A percentile compares a stretch with the other conserved stretches of the same genome.
Evolutionary conservation across 2,888 invertebrate species (phyloP).

Genomic region (Tortricodes alternella): DNA sequence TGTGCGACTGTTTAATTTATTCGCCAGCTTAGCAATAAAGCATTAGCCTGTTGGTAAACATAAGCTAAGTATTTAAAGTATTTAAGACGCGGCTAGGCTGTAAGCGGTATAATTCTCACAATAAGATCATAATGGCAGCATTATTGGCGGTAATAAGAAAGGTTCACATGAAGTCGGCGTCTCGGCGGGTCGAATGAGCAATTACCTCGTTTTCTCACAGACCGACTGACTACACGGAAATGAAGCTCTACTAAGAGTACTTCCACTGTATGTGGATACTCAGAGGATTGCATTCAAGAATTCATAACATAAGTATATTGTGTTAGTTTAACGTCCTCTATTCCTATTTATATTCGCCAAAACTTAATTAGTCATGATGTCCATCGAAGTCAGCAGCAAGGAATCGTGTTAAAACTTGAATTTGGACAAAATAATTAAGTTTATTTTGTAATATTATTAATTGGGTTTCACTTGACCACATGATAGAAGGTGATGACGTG

Average conservation of each 20-base stretch:
- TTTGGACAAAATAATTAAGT: no score
- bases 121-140: slow-evolving; percentile 39
- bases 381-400: no score
- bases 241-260: slow-evolving; percentile 48
- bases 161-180: slow-evolving; percentile 56
- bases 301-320: not conserved
- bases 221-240: slow-evolving; percentile 53
- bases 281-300: not conserved
- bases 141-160: slow-evolving; percentile 49
- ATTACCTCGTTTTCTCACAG: slow-evolving; percentile 67
- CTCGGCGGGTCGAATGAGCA: slow-evolving; percentile 57
- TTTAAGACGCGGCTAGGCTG: slow-evolving; percentile 32
- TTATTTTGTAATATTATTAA: no score
- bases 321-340: no score
- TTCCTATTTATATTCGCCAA: no score
- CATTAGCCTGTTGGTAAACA: slow-evolving; percentile 3
- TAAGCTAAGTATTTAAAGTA: slow-evolving; percentile 16
- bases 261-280: slow-evolving; percentile 43
- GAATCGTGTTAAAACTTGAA: no score
- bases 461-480: no score
- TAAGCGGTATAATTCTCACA: slow-evolving; percentile 58
- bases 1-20: not conserved
- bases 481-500: no score
- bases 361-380: no score
- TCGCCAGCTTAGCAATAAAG: not conserved